These are phyloP conservation scores for Pangasianodon hypophthalmus DNA, from an alignment of 2,113 vertebrate species.

Conservation along the genomic window DNA sequence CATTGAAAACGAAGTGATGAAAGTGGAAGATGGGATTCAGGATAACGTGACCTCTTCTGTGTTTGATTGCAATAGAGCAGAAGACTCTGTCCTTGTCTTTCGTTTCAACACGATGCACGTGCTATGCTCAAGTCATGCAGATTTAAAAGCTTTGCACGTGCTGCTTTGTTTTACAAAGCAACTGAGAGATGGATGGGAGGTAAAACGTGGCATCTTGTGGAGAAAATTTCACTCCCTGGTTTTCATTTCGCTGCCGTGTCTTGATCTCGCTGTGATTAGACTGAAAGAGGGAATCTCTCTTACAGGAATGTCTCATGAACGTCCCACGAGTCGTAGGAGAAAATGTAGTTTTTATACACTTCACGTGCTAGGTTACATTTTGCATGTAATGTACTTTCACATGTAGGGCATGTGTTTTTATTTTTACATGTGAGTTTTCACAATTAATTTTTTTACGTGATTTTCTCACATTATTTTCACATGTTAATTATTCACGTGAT, in stretches of 20 bases:
- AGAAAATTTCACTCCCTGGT: background rate
- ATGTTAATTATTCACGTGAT: background rate
- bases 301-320: background rate
- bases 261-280: background rate
- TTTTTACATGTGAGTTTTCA: background rate
- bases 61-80: background rate
- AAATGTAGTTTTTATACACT: background rate
- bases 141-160: conserved; percentile 2
- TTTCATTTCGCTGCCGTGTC: background rate
- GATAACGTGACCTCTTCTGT: conserved; percentile 3
- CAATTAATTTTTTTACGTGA: background rate
- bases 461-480: background rate
- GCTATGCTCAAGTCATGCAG: background rate
- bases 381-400: background rate
- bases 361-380: background rate
- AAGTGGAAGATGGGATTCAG: background rate
- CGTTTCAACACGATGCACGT: background rate
- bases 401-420: background rate
- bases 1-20: background rate
- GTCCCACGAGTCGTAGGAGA: background rate
- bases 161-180: conserved; percentile 1
- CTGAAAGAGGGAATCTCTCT: background rate
- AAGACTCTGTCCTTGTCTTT: background rate
- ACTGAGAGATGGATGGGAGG: background rate
- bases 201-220: background rate